A percentile compares a stretch with the other conserved stretches of the same genome.
Conservation (phyloP, 2,888 invertebrate species). For the Melinopterus prodromus region DNA sequence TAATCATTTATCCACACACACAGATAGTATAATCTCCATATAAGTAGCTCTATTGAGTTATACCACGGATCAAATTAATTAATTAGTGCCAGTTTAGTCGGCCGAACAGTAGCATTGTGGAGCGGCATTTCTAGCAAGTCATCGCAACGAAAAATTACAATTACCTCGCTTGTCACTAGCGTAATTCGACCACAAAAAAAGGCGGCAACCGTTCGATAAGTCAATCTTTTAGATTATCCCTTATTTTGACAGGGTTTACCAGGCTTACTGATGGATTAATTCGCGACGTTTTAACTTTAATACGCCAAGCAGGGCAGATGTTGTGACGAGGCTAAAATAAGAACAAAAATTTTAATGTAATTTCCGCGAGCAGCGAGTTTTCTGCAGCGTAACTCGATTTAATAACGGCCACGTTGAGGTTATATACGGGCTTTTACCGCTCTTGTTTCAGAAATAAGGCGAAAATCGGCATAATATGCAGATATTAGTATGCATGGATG, state of each 20-base stretch:
- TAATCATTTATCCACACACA: background rate
- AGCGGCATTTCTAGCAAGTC: background rate
- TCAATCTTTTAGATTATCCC: background rate
- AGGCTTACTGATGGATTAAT: background rate
- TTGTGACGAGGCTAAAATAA: background rate
- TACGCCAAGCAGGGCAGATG: background rate
- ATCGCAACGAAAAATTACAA: background rate
- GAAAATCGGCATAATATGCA: background rate
- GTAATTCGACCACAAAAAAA: background rate
- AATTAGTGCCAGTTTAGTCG: background rate
- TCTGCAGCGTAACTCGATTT: background rate
- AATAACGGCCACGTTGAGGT: background rate
- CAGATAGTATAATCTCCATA: background rate
- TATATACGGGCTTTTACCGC: background rate
- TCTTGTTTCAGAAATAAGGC: background rate
- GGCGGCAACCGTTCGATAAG: background rate
- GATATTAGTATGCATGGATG: conserved; percentile 4
- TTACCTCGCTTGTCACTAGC: background rate
- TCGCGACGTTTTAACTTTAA: background rate
- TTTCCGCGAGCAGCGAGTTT: background rate
- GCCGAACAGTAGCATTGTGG: background rate
- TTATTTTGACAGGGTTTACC: background rate
- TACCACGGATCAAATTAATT: background rate
- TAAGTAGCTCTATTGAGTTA: background rate
- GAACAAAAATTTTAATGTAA: background rate